A percentile compares a stretch with the other conserved stretches of the same genome.
Evolutionary conservation across 2,888 invertebrate species (phyloP).

Genomic region (Toxonevra muliebris): DNA sequence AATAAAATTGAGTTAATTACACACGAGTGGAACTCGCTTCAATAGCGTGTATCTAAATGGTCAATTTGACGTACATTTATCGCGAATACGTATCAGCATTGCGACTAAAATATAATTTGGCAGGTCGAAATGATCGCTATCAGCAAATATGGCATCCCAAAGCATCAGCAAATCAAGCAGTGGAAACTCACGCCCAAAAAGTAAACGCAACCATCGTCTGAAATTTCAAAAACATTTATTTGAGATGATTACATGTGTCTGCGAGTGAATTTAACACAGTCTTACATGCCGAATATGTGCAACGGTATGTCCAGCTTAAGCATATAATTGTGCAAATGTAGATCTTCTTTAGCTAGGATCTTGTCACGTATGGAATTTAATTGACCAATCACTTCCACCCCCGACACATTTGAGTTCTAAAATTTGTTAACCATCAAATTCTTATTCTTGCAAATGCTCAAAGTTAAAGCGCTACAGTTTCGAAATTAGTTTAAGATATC

Average conservation of each 20-base stretch:
- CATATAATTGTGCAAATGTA: constrained; percentile 73
- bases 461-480: too few relatives aligned
- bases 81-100: constrained; percentile 78
- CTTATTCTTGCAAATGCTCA: too few relatives aligned
- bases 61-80: constrained; percentile 73
- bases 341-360: constrained; percentile 72
- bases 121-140: constrained; percentile 68
- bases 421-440: too few relatives aligned
- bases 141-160: constrained; percentile 87
- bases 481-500: too few relatives aligned
- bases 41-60: background rate
- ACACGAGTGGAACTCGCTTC: background rate
- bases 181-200: constrained; percentile 86
- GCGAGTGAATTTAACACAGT: constrained; percentile 36
- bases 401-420: constrained; percentile 42
- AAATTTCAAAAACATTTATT: constrained; percentile 35
- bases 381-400: constrained; percentile 71
- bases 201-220: constrained; percentile 83
- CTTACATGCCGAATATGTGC: constrained; percentile 87
- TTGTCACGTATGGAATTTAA: constrained; percentile 71
- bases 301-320: constrained; percentile 79
- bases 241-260: background rate
- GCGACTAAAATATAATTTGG: constrained; percentile 79
- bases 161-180: constrained; percentile 78
- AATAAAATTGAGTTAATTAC: background rate